These are phyloP conservation scores for Keiferia lycopersicella DNA, from an alignment of 2,888 invertebrate genomes.

Conservation along the genomic window DNA sequence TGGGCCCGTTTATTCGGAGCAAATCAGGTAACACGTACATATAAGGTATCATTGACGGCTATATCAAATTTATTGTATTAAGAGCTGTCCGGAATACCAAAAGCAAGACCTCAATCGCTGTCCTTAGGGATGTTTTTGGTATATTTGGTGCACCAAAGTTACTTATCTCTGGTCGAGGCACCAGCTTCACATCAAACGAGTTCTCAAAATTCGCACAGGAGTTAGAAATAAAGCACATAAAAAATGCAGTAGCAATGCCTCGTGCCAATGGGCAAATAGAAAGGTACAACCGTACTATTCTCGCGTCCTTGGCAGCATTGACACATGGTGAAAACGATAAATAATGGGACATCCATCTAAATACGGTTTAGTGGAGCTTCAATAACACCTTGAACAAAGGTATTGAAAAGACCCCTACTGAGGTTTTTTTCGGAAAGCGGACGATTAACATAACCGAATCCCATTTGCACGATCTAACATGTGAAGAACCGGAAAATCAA, in stretches of 20 bases:
- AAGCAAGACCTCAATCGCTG: conserved; percentile 26
- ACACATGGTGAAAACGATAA: no score
- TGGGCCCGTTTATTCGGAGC: conserved; percentile 32
- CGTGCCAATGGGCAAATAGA: no score
- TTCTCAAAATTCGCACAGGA: not conserved
- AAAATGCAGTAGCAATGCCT: conserved; percentile 35
- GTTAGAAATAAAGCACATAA: conserved; percentile 27
- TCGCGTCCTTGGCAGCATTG: no score
- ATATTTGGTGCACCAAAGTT: conserved; percentile 19
- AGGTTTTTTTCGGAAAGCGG: conserved; percentile 5
- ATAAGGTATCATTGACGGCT: conserved; percentile 33
- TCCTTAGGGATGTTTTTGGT: no score
- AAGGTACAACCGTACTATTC: no score
- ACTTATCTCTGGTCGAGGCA: conserved; percentile 28
- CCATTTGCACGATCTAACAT: conserved; percentile 1
- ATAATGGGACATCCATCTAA: no score
- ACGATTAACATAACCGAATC: not conserved
- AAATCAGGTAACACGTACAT: conserved; percentile 34
- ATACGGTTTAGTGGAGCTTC: conserved; percentile 14
- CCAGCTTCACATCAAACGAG: conserved; percentile 23
- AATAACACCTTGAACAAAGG: conserved; percentile 21
- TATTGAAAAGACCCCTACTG: conserved; percentile 25
- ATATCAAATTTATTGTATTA: conserved; percentile 29
- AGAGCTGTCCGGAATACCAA: conserved; percentile 25
- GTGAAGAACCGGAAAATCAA: not conserved